A percentile compares a stretch with the other conserved stretches of the same genome.
These are phyloP conservation scores for Thecophora atra DNA, from an alignment of 2,888 invertebrate genomes.

Conservation along the genomic window DNA sequence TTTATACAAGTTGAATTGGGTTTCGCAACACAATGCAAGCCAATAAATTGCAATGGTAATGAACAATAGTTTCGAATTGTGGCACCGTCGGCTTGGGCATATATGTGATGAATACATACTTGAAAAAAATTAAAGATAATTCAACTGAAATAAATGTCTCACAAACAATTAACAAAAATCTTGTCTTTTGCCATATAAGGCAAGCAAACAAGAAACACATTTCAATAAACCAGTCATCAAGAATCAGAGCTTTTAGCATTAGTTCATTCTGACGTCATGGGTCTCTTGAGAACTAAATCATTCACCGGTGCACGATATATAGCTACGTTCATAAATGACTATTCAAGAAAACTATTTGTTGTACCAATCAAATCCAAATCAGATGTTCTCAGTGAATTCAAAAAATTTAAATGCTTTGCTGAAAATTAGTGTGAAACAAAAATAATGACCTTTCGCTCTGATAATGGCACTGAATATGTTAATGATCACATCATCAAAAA, in stretches of 20 bases:
- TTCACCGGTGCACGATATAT: conserved; percentile 41
- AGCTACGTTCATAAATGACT: conserved; percentile 37
- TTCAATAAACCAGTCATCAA: conserved; percentile 5
- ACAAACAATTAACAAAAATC: conserved; percentile 3
- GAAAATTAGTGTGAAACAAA: conserved; percentile 28
- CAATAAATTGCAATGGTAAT: conserved; percentile 17
- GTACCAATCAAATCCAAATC: neutral
- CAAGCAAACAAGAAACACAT: conserved; percentile 22
- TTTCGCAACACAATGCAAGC: neutral
- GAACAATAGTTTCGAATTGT: conserved; percentile 34
- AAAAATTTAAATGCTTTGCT: conserved; percentile 36
- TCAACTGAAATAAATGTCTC: neutral
- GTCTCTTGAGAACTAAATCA: conserved; percentile 42
- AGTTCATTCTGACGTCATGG: conserved; percentile 17
- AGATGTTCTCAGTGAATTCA: conserved; percentile 5
- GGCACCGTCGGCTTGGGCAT: conserved; percentile 48
- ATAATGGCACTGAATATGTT: neutral
- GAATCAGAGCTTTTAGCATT: conserved; percentile 16
- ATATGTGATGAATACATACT: conserved; percentile 40
- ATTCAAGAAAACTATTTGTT: conserved; percentile 15
- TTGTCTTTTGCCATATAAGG: conserved; percentile 15
- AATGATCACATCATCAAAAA: conserved; percentile 9
- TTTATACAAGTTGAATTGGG: conserved; percentile 16
- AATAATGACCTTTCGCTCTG: conserved; percentile 7
- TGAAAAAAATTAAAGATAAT: conserved; percentile 24